Evolutionary conservation across 2,113 vertebrate genomes (phyloP).

Genomic region (Sylvietta virens): DNA sequence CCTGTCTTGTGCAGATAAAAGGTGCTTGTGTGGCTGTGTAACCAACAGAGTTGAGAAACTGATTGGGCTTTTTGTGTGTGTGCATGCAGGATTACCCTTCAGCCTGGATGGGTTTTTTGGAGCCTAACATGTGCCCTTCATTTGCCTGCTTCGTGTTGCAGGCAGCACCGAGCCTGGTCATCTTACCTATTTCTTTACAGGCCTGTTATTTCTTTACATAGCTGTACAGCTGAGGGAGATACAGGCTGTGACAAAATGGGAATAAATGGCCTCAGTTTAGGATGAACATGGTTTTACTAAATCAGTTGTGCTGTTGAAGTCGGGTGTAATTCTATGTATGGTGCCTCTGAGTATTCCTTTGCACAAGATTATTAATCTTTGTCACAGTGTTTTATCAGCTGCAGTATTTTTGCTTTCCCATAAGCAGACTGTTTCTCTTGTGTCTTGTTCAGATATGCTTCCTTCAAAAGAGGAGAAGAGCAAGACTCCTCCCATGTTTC

Average conservation of each 20-base stretch:
- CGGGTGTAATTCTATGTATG: background rate
- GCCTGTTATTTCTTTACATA: background rate
- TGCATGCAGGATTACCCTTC: background rate
- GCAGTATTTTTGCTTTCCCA: background rate
- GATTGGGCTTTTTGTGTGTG: background rate
- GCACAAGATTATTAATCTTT: background rate
- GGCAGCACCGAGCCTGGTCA: background rate
- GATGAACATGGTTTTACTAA: background rate
- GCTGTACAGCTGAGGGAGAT: background rate
- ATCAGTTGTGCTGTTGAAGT: background rate
- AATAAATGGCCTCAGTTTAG: background rate
- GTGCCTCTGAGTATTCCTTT: background rate
- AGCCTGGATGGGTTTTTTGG: background rate
- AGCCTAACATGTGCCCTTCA: background rate
- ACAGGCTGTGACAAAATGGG: background rate
- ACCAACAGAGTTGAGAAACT: background rate
- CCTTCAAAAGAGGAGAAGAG: conserved; percentile 94
- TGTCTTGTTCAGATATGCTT: conserved; percentile 84
- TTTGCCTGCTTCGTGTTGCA: background rate
- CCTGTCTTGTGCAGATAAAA: background rate
- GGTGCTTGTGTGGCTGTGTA: background rate
- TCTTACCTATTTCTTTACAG: background rate
- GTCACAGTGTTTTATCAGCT: background rate
- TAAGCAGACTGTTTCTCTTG: background rate
- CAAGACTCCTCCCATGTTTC: conserved; percentile 96